Conservation (phyloP, 2,113 vertebrate species). For the Shinisaurus crocodilurus region DNA sequence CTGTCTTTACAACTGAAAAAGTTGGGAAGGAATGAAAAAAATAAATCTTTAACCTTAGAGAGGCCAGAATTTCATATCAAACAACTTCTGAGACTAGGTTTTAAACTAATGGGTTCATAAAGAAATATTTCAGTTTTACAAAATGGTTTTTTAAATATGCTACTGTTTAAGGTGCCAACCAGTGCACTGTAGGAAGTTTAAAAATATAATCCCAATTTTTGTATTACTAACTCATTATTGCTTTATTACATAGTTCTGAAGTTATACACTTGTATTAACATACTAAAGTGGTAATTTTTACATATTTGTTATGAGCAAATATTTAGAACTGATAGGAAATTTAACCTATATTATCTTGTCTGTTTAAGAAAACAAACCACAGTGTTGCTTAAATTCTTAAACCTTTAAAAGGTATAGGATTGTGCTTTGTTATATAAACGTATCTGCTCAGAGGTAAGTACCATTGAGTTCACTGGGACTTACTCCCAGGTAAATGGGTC, state of each 20-base stretch:
- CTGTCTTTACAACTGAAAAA: background rate
- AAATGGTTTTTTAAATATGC: background rate
- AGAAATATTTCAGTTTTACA: background rate
- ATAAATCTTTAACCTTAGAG: background rate
- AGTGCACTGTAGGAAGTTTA: background rate
- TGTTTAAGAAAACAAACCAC: background rate
- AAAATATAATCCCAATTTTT: background rate
- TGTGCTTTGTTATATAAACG: background rate
- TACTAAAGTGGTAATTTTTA: background rate
- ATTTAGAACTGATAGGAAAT: background rate
- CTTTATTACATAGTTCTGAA: background rate
- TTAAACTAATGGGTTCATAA: background rate
- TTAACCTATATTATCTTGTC: background rate
- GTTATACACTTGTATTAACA: background rate
- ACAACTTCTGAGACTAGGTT: background rate
- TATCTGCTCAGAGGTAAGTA: background rate
- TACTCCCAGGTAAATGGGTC: background rate
- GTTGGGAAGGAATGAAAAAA: background rate
- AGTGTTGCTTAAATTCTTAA: background rate
- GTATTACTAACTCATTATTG: background rate
- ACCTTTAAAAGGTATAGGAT: background rate
- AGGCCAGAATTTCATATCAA: background rate
- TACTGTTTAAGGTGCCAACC: background rate
- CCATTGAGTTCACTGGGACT: background rate
- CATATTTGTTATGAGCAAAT: background rate